Evolutionary conservation across 2,113 vertebrate genomes (phyloP).

Genomic region (Mus spicilegus): DNA sequence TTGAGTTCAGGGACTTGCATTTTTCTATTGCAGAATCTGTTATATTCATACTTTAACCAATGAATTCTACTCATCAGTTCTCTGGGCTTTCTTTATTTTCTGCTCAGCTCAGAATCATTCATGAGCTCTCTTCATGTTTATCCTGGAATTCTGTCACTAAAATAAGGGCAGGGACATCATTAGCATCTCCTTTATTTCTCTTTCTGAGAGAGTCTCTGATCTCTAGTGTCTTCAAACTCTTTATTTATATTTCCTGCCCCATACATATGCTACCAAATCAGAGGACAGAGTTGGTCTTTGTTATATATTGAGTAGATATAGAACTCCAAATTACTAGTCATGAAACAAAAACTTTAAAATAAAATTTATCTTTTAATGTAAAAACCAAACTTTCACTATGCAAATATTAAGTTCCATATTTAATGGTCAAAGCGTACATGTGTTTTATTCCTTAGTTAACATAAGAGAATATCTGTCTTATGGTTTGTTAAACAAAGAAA

Average conservation of each 20-base stretch:
- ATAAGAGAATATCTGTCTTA: neutral
- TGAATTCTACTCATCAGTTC: fast-evolving
- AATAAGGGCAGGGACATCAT: neutral
- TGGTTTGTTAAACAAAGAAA: neutral
- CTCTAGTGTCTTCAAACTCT: neutral
- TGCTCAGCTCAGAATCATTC: neutral
- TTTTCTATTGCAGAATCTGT: neutral
- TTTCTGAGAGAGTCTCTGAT: neutral
- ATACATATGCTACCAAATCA: neutral
- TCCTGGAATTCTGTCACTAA: neutral
- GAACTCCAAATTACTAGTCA: neutral
- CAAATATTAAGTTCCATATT: neutral
- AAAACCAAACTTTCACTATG: neutral
- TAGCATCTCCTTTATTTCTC: neutral
- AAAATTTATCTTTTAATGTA: neutral
- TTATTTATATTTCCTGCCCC: neutral
- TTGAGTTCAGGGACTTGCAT: neutral
- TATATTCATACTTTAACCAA: neutral
- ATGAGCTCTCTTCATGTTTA: neutral
- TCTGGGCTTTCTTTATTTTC: neutral
- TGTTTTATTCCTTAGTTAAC: neutral
- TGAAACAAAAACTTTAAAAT: neutral
- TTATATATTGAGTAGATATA: neutral
- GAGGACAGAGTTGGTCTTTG: neutral
- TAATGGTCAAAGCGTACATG: neutral